Evolutionary conservation across 2,113 vertebrate species (phyloP), one percentile per base, ranked within the genome.

Genomic region (Heterotis niloticus): DNA sequence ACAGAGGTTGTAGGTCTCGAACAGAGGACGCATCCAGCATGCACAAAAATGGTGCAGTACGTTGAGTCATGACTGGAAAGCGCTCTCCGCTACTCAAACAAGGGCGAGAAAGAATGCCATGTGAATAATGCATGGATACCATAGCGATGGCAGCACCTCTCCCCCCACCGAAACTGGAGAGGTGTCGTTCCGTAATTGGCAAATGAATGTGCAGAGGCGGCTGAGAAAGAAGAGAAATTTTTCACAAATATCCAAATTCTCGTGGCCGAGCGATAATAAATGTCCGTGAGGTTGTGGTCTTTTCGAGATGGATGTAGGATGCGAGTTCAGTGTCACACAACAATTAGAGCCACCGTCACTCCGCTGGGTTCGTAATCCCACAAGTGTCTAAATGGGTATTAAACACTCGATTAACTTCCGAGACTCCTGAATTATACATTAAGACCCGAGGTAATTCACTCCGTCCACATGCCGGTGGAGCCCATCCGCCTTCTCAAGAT

Each of bases 401-500:
- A 74, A 59, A 16, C 54, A 59, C n/a, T 74, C 52, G 10, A 29
- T 74, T 74, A 59, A 59, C 23, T 57, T 60, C 72, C 1, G 10
- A 56, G 71, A 17, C 71, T 59, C 51, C 71, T 74, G 72, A 74
- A 56, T 74, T 74, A 29, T 54, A 74, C 54, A 29, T 28, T 1
- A 52, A 57, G 54, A 74, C 14, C 24, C 52, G 10, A 74, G 72
- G 72, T 74, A 59, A 74, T 60, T 14, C 24, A 13, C 72, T 60
- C 26, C 0, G 24, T 29, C 72, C 17, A 16, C 52, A 52, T 56
- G 54, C 71, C 12, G 20, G 69, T 34, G 51, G 20, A 54, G 44
- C 18, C 34, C 3, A n/a, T n/a, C n/a, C n/a, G n/a, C n/a, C n/a
- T n/a, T n/a, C n/a, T n/a, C n/a, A 44, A 44, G 34, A 44, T 7